Conservation (phyloP, 2,797 vertebrate species). For the Pangasius krempfi region DNA sequence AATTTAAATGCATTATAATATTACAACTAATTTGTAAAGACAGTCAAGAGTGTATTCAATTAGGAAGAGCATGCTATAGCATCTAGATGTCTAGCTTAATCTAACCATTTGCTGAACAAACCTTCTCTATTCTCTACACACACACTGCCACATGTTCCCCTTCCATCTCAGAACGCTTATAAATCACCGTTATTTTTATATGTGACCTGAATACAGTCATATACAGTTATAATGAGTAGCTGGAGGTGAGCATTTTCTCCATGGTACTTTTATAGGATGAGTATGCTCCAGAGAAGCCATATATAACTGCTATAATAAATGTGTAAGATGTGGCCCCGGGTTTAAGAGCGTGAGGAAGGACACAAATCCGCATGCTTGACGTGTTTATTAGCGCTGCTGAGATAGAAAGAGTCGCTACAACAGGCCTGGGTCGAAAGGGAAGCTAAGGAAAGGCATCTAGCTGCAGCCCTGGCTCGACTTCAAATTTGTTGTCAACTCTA, state of each 20-base stretch:
- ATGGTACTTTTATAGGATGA: constrained; percentile 6
- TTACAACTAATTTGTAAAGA: background rate
- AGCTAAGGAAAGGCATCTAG: background rate
- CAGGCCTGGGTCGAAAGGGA: no score
- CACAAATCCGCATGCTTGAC: background rate
- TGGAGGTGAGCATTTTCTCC: constrained; percentile 28
- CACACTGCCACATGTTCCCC: background rate
- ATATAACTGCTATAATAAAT: constrained; percentile 17
- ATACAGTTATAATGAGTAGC: constrained; percentile 28
- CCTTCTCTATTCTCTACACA: constrained; percentile 9
- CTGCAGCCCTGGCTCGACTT: background rate
- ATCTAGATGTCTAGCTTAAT: background rate
- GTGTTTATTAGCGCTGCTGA: background rate
- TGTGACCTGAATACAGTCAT: constrained; percentile 26
- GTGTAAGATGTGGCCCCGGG: background rate
- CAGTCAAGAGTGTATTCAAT: background rate
- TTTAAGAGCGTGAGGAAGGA: background rate
- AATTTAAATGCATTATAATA: background rate
- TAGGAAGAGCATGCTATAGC: background rate
- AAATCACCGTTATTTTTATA: constrained; percentile 63
- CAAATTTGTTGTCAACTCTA: background rate
- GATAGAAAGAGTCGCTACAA: background rate
- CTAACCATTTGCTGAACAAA: background rate
- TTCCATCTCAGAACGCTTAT: constrained; percentile 13
- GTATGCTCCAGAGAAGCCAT: constrained; percentile 10